These are phyloP conservation scores for Danionella cerebrum DNA, from an alignment of 2,113 vertebrate genomes.

Conservation along the genomic window DNA sequence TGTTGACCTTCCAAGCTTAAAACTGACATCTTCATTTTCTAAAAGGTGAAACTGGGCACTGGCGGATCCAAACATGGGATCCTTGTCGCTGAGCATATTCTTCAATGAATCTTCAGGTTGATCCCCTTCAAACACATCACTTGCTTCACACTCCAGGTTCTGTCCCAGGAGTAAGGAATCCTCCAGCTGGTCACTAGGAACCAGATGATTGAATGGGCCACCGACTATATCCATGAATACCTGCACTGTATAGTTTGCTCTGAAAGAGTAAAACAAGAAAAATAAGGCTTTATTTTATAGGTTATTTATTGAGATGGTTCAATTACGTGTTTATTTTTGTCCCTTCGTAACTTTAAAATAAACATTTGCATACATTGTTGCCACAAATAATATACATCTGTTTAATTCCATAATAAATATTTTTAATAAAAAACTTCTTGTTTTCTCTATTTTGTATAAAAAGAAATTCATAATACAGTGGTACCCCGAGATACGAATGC, in stretches of 20 bases:
- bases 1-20: conserved; percentile 83
- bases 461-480: too few relatives aligned
- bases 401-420: too few relatives aligned
- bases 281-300: neutral
- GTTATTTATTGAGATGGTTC: neutral
- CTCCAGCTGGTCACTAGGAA: conserved; percentile 99
- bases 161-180: conserved; percentile 89
- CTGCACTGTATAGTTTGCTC: conserved; percentile 48
- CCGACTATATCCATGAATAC: conserved; percentile 99
- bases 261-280: neutral
- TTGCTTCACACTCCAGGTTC: conserved; percentile 94
- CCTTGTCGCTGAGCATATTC: conserved; percentile 99
- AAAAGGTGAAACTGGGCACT: conserved; percentile 93
- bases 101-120: conserved; percentile 90
- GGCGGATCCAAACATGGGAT: conserved; percentile 98
- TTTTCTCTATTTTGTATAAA: too few relatives aligned
- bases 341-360: too few relatives aligned
- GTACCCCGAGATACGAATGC: too few relatives aligned
- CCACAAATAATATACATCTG: too few relatives aligned
- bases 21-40: conserved; percentile 87
- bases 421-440: too few relatives aligned
- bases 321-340: too few relatives aligned
- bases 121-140: conserved; percentile 90
- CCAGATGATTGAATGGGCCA: conserved; percentile 94
- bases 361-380: too few relatives aligned